phyloP scores from a whole-genome alignment of 2,797 vertebrate genomes.

The Microctenopoma stevenorrisi region DNA sequence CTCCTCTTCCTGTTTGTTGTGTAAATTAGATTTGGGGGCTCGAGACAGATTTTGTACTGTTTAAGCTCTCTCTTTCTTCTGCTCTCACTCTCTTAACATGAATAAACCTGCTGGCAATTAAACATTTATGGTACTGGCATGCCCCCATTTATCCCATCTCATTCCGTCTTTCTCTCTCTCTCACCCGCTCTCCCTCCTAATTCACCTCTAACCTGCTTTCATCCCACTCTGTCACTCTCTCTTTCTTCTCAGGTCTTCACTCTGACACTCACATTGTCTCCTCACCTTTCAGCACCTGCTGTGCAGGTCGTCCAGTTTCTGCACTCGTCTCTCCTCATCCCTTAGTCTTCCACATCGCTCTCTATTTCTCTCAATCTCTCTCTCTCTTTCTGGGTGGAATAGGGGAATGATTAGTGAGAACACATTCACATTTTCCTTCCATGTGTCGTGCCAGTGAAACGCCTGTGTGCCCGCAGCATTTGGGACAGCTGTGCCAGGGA shows the following conservation, averaged over 20 bases:
- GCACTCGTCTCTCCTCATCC: constrained; percentile 46
- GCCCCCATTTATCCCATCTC: constrained; percentile 75
- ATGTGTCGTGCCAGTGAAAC: constrained; percentile 84
- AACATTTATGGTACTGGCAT: constrained; percentile 78
- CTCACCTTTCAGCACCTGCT: constrained; percentile 76
- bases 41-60: constrained; percentile 81
- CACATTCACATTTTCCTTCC: constrained; percentile 89
- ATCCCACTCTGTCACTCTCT: constrained; percentile 60
- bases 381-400: constrained; percentile 75
- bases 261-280: constrained; percentile 64
- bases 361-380: constrained; percentile 36
- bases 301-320: constrained; percentile 54
- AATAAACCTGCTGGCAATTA: constrained; percentile 84
- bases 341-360: constrained; percentile 29
- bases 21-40: constrained; percentile 84
- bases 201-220: constrained; percentile 76
- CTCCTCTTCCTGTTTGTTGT: constrained; percentile 82
- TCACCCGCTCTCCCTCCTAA: constrained; percentile 41
- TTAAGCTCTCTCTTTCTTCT: constrained; percentile 71
- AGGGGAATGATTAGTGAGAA: constrained; percentile 85
- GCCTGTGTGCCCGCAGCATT: constrained; percentile 82
- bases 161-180: constrained; percentile 45
- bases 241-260: constrained; percentile 56
- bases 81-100: constrained; percentile 69
- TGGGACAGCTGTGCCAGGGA: constrained; percentile 81